phyloP scores from a whole-genome alignment of 2,113 vertebrate genomes.

The Varanus salvator region DNA sequence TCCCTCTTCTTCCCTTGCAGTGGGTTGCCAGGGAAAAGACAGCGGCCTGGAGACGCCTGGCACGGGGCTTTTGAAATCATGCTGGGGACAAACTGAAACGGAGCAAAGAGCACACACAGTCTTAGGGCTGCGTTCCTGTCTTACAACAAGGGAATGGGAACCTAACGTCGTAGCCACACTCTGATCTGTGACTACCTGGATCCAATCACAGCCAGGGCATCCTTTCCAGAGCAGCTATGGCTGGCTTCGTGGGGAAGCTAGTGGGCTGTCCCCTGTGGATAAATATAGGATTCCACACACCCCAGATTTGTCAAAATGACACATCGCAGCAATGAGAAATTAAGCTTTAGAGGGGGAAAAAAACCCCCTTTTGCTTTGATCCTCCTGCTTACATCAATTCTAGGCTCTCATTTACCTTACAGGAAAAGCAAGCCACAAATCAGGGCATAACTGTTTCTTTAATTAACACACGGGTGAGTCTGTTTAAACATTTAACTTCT shows the following conservation, averaged over 20 bases:
- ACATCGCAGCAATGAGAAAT: slow-evolving; percentile 4
- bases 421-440: slow-evolving; percentile 10
- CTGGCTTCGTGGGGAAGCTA: neutral
- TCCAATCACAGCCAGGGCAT: neutral
- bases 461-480: neutral
- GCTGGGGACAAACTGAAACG: too few species aligned
- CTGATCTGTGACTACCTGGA: neutral
- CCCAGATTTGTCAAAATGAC: neutral
- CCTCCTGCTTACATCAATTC: slow-evolving; percentile 4
- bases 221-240: neutral
- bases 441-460: neutral
- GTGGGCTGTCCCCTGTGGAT: neutral
- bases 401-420: neutral
- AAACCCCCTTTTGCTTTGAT: neutral
- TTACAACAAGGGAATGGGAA: neutral
- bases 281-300: slow-evolving; percentile 21
- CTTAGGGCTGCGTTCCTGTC: neutral
- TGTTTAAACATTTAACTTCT: slow-evolving; percentile 9
- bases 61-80: too few species aligned
- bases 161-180: neutral
- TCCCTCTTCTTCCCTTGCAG: too few species aligned
- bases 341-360: neutral
- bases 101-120: too few species aligned
- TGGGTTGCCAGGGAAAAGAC: too few species aligned
- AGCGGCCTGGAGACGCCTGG: too few species aligned